These are phyloP conservation scores for Echinometra lucunter DNA, from an alignment of 53 echinoderm and acorn worm genomes.

Conservation along the genomic window DNA sequence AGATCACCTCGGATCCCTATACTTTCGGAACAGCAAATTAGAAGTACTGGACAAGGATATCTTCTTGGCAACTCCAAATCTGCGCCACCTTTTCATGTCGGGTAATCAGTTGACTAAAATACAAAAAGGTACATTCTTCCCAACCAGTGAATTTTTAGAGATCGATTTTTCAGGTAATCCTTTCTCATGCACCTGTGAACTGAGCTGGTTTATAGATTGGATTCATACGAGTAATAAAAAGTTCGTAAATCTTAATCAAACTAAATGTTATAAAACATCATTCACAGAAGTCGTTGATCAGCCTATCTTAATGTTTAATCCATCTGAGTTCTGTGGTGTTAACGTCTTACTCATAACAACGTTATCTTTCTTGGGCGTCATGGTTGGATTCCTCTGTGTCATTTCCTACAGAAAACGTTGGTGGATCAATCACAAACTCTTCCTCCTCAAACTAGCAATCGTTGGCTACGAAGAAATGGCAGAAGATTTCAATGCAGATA, in stretches of 20 bases:
- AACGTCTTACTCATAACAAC: neutral
- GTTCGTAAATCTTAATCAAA: neutral
- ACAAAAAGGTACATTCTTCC: neutral
- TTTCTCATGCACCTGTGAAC: conserved; percentile 44
- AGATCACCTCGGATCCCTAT: neutral
- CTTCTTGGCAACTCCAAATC: neutral
- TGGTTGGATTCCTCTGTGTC: neutral
- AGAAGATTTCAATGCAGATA: conserved; percentile 3
- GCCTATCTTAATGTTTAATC: conserved; percentile 2
- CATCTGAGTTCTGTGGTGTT: neutral
- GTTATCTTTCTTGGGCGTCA: neutral
- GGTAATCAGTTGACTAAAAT: neutral
- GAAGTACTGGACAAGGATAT: neutral
- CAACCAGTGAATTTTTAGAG: neutral
- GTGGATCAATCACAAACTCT: conserved; percentile 40
- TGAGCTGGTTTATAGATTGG: conserved; percentile 26
- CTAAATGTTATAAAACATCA: neutral
- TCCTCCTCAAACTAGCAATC: conserved; percentile 17
- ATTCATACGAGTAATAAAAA: neutral
- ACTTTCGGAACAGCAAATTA: neutral
- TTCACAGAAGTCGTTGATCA: neutral
- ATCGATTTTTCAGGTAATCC: conserved; percentile 8
- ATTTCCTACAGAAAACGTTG: conserved; percentile 16
- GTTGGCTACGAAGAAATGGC: conserved; percentile 2
- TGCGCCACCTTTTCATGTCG: neutral